Percentiles rank a stretch among this genome's conserved stretches.
phyloP scores from a whole-genome alignment of 2,113 vertebrate genomes.

The Zosterops japonicus region DNA sequence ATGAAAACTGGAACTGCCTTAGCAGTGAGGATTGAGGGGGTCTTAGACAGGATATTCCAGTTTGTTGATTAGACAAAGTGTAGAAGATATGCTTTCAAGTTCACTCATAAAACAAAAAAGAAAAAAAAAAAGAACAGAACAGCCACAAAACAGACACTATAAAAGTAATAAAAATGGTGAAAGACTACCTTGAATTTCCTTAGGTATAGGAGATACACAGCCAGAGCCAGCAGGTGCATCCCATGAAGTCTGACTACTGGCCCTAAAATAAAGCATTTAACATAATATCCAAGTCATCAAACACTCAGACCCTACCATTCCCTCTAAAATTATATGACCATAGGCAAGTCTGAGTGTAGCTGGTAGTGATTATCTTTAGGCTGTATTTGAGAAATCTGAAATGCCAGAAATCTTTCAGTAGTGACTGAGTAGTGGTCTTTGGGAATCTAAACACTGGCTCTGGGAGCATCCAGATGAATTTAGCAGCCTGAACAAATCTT shows the following conservation, averaged over 20 bases:
- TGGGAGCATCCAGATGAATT: not conserved
- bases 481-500: not conserved
- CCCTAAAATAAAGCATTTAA: not conserved
- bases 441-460: not conserved
- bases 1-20: not conserved
- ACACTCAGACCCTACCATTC: not conserved
- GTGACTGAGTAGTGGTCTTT: not conserved
- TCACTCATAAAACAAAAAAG: not conserved
- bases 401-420: not conserved
- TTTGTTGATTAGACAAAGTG: not conserved
- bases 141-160: not conserved
- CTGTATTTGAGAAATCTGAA: not conserved
- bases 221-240: not conserved
- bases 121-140: not conserved
- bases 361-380: not conserved
- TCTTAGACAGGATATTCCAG: not conserved
- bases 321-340: not conserved
- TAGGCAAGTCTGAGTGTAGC: not conserved
- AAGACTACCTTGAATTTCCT: not conserved
- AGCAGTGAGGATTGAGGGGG: not conserved
- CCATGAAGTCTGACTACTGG: not conserved
- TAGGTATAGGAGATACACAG: not conserved
- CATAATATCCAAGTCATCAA: not conserved
- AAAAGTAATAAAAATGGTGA: not conserved
- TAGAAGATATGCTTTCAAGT: not conserved